Percentiles rank a stretch among this genome's conserved stretches.
These are phyloP conservation scores for Sus cebifrons DNA, from an alignment of 2,797 vertebrate species.

Conservation along the genomic window DNA sequence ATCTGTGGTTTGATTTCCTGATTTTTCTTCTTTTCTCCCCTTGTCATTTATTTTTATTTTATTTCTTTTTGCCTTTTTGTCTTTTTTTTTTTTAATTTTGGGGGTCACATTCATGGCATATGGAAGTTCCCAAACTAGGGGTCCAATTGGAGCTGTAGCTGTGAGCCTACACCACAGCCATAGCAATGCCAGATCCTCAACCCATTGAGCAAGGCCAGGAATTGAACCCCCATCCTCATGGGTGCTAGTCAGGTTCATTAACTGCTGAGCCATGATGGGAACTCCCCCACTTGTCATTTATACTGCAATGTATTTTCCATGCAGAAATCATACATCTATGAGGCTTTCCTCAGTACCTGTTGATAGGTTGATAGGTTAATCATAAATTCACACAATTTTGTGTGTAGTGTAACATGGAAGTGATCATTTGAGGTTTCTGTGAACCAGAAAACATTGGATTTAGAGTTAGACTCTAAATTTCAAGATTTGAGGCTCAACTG, in stretches of 20 bases:
- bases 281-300: not conserved
- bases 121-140: no score
- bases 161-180: no score
- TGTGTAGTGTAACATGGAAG: not conserved
- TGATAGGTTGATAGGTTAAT: not conserved
- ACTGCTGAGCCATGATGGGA: no score
- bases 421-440: not conserved
- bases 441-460: not conserved
- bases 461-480: not conserved
- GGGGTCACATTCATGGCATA: no score
- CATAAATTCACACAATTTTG: not conserved
- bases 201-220: no score
- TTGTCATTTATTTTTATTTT: no score
- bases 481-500: not conserved
- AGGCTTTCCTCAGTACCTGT: not conserved
- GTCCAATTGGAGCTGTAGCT: no score
- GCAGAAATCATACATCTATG: not conserved
- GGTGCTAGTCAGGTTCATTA: no score
- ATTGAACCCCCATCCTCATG: no score
- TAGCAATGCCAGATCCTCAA: no score
- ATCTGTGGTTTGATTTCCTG: not conserved
- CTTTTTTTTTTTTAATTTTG: no score
- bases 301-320: not conserved
- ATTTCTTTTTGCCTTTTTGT: no score
- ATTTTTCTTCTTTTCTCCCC: not conserved